These are phyloP conservation scores for Cremastinae sp. DNA, from an alignment of 2,888 invertebrate species.

Conservation along the genomic window DNA sequence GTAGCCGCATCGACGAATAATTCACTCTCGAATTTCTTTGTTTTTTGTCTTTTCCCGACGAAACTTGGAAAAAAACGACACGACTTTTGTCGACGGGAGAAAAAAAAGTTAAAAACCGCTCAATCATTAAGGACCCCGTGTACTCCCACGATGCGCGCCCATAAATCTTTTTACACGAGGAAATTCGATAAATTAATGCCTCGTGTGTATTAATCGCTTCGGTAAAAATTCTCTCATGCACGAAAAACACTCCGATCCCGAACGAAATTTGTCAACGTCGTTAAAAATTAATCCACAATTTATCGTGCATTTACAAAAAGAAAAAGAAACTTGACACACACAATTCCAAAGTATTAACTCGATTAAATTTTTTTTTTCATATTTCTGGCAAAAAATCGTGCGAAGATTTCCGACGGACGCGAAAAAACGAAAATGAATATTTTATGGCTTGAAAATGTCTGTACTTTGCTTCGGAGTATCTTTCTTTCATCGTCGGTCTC, in stretches of 20 bases:
- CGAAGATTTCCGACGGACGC: not conserved
- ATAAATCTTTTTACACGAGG: constrained; percentile 43
- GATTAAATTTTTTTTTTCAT: too few species aligned
- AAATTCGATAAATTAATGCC: constrained; percentile 52
- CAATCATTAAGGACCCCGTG: constrained; percentile 41
- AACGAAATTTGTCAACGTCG: constrained; percentile 48
- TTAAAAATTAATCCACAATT: not conserved
- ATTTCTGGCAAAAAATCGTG: too few species aligned
- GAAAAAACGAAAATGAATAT: not conserved
- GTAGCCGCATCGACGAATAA: constrained; percentile 3
- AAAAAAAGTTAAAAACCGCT: constrained; percentile 46
- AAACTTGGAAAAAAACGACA: not conserved
- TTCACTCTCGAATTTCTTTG: constrained; percentile 12
- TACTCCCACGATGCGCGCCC: constrained; percentile 23
- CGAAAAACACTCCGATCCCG: constrained; percentile 19
- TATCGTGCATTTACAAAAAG: not conserved
- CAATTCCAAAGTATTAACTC: too few species aligned
- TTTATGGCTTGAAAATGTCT: not conserved
- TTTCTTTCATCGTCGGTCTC: constrained; percentile 2
- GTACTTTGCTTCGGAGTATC: not conserved
- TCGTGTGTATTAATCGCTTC: constrained; percentile 42
- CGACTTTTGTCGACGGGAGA: not conserved
- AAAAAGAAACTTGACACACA: too few species aligned
- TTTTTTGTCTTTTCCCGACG: not conserved
- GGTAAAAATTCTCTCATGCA: not conserved